These are phyloP conservation scores for Periophthalmodon schlosseri DNA, from an alignment of 2,113 vertebrate genomes.

Conservation along the genomic window DNA sequence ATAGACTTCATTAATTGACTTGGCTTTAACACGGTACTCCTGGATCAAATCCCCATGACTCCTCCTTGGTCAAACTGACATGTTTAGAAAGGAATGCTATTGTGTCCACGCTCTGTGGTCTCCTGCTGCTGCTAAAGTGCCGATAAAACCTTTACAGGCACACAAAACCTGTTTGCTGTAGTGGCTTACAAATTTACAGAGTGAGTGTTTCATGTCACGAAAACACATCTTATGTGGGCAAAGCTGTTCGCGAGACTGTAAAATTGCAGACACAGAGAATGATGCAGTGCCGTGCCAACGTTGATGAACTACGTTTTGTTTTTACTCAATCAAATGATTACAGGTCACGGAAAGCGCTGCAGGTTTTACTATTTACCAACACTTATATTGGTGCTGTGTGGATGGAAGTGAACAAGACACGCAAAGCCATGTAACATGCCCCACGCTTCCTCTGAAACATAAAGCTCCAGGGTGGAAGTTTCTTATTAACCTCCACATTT, in stretches of 20 bases:
- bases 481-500: conserved; percentile 23
- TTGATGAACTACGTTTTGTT: conserved; percentile 55
- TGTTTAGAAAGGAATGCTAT: conserved; percentile 79
- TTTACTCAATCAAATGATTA: conserved; percentile 61
- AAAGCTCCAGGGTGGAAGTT: conserved; percentile 1
- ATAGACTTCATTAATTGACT: conserved; percentile 49
- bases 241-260: conserved; percentile 58
- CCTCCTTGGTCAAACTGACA: conserved; percentile 75
- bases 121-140: conserved; percentile 79
- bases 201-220: conserved; percentile 82
- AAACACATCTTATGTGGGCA: conserved; percentile 67
- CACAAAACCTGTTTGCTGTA: conserved; percentile 78
- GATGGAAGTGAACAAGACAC: conserved; percentile 12
- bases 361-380: conserved; percentile 12
- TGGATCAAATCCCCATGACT: conserved; percentile 47
- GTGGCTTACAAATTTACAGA: conserved; percentile 76
- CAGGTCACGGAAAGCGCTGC: conserved; percentile 50
- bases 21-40: conserved; percentile 48
- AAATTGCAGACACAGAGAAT: conserved; percentile 60
- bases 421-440: conserved; percentile 2
- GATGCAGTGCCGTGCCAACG: conserved; percentile 48
- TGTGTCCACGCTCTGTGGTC: conserved; percentile 66
- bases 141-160: conserved; percentile 80
- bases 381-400: conserved; percentile 13
- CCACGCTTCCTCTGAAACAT: conserved; percentile 4